phyloP scores from a whole-genome alignment of 1,140 invertebrate genomes.

The Pollicipes pollicipes region DNA sequence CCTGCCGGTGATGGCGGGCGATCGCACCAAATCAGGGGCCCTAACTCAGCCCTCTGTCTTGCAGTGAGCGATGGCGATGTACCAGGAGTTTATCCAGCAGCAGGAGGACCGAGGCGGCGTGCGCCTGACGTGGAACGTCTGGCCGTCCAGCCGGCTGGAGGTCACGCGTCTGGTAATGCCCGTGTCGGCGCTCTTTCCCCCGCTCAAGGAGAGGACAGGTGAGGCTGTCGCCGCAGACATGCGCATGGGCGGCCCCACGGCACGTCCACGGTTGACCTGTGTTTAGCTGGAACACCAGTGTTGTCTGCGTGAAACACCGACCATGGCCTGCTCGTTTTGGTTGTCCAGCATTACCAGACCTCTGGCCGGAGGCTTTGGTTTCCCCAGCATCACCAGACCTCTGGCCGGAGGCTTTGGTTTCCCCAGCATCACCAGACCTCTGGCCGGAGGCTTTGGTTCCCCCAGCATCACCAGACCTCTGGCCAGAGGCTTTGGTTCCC shows the following conservation, averaged over 20 bases:
- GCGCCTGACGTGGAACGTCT: slow-evolving; percentile 95
- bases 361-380: too few species aligned
- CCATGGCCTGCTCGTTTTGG: too few species aligned
- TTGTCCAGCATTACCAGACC: too few species aligned
- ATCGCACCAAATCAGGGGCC: too few species aligned
- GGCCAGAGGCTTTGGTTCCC: too few species aligned
- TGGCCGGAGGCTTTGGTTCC: too few species aligned
- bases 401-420: too few species aligned
- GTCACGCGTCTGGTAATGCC: slow-evolving; percentile 90
- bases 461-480: too few species aligned
- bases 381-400: too few species aligned
- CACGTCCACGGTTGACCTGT: slow-evolving; percentile 6
- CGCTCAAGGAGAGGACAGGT: slow-evolving; percentile 72
- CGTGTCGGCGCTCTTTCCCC: slow-evolving; percentile 82
- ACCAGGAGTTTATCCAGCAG: slow-evolving; percentile 93
- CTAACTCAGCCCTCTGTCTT: too few species aligned
- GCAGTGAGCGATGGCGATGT: slow-evolving; percentile 40
- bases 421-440: too few species aligned
- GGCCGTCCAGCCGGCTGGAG: slow-evolving; percentile 89
- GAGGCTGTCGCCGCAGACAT: background rate
- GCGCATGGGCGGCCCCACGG: background rate
- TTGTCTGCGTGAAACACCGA: background rate
- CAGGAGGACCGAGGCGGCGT: slow-evolving; percentile 96
- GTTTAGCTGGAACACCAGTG: slow-evolving; percentile 2
- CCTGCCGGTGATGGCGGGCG: too few species aligned